Evolutionary conservation across 37 sponge, comb jelly and placozoan species (phyloP), one percentile per base, ranked within the genome.

Genomic region (Bolinopsis microptera): DNA sequence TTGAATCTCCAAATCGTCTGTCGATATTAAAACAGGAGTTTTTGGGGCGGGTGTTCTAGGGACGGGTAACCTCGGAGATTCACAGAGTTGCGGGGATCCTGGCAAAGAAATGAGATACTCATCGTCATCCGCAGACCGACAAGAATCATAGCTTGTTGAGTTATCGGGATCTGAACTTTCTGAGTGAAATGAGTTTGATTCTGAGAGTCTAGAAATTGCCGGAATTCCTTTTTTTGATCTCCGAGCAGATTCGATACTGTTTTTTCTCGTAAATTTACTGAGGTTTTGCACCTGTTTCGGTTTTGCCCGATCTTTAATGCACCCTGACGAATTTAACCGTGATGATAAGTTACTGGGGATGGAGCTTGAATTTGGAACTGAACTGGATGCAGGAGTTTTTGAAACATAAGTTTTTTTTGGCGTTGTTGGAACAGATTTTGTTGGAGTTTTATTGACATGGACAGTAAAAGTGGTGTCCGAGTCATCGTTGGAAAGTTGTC

Each of bases 1-100:
- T 18, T 77, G 80, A 32, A 16, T 77, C 35, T 77, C 80, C 35
- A 77, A 77, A 1, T 77, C 80, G 37, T 77, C 32, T 22, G 80
- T 77, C 16, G 80, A 77, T 16, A 77, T 77, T 27, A 77, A 0
- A 32, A 35, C 80, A 35, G 21, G 23, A 18, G 28, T 70, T 2
- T 24, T 9, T 3, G 23, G 2, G 27, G 28, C 27, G n/a, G n/a
- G 61, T 48, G 13, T 18, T 48, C 61, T 48, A 48, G 9, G 61
- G 36, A 21, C 3, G 13, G 33, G 3, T 16, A 77, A 36, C 3
- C 21, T 22, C 5, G 74, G 30, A n/a, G 74, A 70, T 8, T 70
- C 30, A n/a, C 25, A 28, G 3, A 70, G 25, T 1, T 1, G 27
- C 33, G 80, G 80, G 18, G 80, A 77, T 32, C 21, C 3, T 1